Evolutionary conservation across 2,113 vertebrate genomes (phyloP).

Genomic region (Dryoscopus gambensis): DNA sequence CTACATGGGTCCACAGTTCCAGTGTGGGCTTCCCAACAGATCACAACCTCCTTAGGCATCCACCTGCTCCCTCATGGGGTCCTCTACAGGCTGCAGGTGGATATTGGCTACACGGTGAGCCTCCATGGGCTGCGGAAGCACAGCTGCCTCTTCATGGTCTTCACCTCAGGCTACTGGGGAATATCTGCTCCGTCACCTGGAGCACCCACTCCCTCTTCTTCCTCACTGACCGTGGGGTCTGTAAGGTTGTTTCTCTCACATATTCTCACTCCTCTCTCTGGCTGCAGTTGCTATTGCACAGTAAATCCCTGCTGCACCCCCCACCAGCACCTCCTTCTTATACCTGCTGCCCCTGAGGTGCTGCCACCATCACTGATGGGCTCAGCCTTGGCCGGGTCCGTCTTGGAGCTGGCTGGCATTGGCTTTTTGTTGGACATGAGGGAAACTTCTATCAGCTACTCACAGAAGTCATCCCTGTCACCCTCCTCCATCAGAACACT

Average conservation of each 20-base stretch:
- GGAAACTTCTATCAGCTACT: neutral
- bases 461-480: neutral
- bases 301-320: neutral
- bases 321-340: neutral
- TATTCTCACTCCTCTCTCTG: neutral
- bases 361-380: neutral
- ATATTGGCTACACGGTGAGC: too few species aligned
- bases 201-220: neutral
- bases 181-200: neutral
- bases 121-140: neutral
- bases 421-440: neutral
- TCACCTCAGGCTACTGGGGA: neutral
- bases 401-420: neutral
- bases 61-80: neutral
- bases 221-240: neutral
- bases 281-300: neutral
- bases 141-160: neutral
- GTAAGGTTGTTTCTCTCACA: neutral
- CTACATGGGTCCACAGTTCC: neutral
- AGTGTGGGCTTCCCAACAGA: neutral
- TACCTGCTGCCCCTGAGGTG: too few species aligned
- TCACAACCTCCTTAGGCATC: neutral
- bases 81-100: neutral
- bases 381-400: neutral
- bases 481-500: fast-evolving